Evolutionary conservation across 2,888 invertebrate species (phyloP).

Genomic region (Platynereis dumerilii): DNA sequence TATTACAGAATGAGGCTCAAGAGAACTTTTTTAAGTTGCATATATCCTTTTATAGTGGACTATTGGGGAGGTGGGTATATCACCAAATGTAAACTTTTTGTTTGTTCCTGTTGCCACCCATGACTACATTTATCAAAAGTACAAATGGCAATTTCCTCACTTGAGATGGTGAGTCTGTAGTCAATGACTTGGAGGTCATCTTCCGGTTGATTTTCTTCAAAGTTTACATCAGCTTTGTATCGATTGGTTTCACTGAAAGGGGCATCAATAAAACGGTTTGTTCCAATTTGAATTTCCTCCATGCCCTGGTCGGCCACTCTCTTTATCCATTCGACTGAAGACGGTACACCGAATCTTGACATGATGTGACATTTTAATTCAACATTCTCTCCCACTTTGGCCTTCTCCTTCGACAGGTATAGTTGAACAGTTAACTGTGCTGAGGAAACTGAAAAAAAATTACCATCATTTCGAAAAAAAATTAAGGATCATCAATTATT

Average conservation of each 20-base stretch:
- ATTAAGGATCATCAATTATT: no score
- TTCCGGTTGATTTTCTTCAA: no score
- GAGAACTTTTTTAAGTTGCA: no score
- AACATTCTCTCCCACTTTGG: conserved; percentile 19
- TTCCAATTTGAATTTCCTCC: conserved; percentile 30
- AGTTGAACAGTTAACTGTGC: conserved; percentile 16
- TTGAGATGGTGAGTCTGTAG: conserved; percentile 12
- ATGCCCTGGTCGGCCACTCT: conserved; percentile 7
- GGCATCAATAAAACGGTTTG: conserved; percentile 27
- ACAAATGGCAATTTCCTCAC: no score
- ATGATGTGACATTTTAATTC: conserved; percentile 31
- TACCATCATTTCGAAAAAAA: no score
- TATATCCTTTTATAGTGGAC: no score
- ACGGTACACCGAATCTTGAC: neutral
- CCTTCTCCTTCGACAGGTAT: conserved; percentile 5
- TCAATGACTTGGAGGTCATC: conserved; percentile 8
- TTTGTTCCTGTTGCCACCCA: no score
- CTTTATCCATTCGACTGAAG: conserved; percentile 28
- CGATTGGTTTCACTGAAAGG: conserved; percentile 26
- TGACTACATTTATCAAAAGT: no score
- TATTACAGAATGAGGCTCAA: no score
- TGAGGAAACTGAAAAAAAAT: conserved; percentile 7
- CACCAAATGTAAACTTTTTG: no score
- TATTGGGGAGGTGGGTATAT: no score
- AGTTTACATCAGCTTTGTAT: conserved; percentile 10